These are phyloP conservation scores for Cyphotilapia sp. DNA, from an alignment of 2,113 vertebrate species.

Conservation along the genomic window DNA sequence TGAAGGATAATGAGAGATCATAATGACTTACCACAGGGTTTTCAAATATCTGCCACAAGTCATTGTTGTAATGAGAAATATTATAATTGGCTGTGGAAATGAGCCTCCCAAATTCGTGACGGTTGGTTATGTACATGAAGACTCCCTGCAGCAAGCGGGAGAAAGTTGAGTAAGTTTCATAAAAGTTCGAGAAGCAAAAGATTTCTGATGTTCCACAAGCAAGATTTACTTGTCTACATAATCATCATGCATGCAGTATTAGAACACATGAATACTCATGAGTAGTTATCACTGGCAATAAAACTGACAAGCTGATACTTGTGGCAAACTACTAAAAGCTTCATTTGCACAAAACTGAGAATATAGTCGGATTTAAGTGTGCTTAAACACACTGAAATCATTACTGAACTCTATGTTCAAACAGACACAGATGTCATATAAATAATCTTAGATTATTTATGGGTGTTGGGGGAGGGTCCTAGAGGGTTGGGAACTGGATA, in stretches of 20 bases:
- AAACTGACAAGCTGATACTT: neutral
- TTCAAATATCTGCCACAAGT: slow-evolving; percentile 98
- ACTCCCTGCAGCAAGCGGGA: slow-evolving; percentile 77
- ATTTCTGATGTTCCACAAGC: neutral
- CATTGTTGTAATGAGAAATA: slow-evolving; percentile 88
- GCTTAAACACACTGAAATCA: slow-evolving; percentile 44
- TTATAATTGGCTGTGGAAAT: slow-evolving; percentile 96
- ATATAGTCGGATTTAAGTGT: slow-evolving; percentile 29
- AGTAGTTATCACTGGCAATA: neutral
- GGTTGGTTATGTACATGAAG: slow-evolving; percentile 97
- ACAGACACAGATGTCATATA: slow-evolving; percentile 36
- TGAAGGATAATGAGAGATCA: neutral
- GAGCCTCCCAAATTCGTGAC: slow-evolving; percentile 92
- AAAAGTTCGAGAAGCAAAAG: neutral
- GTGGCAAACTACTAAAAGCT: slow-evolving; percentile 9
- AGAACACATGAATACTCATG: neutral
- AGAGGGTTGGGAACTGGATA: slow-evolving; percentile 5
- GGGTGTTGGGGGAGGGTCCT: neutral
- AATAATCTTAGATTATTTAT: slow-evolving; percentile 71
- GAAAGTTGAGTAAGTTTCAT: slow-evolving; percentile 40
- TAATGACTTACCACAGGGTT: slow-evolving; percentile 89
- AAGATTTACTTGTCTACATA: neutral
- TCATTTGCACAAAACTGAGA: slow-evolving; percentile 1
- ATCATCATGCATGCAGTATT: neutral
- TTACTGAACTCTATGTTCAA: neutral